phyloP scores from a whole-genome alignment of 2,113 vertebrate species.

The Tor tambroides region DNA sequence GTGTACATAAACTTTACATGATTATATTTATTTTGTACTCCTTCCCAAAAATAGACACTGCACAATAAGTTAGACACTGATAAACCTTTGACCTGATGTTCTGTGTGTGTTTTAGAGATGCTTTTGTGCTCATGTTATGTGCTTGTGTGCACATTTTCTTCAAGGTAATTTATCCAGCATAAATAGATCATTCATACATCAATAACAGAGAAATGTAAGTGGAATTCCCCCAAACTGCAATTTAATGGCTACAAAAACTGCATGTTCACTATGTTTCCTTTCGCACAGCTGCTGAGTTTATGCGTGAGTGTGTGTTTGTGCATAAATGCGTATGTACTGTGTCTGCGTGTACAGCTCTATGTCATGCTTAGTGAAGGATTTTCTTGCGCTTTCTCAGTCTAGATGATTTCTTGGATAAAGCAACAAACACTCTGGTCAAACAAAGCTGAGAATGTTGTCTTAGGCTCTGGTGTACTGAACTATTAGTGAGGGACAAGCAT shows the following conservation, averaged over 20 bases:
- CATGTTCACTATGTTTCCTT: conserved; percentile 70
- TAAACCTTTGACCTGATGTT: conserved; percentile 27
- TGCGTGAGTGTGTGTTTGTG: background rate
- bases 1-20: background rate
- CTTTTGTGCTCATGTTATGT: conserved; percentile 30
- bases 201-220: conserved; percentile 56
- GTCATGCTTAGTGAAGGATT: conserved; percentile 57
- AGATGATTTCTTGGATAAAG: conserved; percentile 61
- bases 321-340: background rate
- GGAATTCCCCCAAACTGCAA: conserved; percentile 55
- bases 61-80: background rate
- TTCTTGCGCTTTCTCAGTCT: conserved; percentile 58
- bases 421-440: conserved; percentile 67
- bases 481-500: conserved; percentile 59
- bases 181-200: conserved; percentile 47
- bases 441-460: conserved; percentile 65
- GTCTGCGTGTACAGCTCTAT: conserved; percentile 10
- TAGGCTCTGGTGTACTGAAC: conserved; percentile 60
- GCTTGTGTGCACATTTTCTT: conserved; percentile 56
- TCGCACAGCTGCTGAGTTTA: conserved; percentile 53
- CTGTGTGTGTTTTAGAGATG: conserved; percentile 13
- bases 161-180: conserved; percentile 60
- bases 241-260: conserved; percentile 67
- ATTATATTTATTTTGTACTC: background rate
- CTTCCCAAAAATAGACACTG: conserved; percentile 2